Evolutionary conservation across 2,113 vertebrate species (phyloP).

Genomic region (Pygoscelis antarcticus): DNA sequence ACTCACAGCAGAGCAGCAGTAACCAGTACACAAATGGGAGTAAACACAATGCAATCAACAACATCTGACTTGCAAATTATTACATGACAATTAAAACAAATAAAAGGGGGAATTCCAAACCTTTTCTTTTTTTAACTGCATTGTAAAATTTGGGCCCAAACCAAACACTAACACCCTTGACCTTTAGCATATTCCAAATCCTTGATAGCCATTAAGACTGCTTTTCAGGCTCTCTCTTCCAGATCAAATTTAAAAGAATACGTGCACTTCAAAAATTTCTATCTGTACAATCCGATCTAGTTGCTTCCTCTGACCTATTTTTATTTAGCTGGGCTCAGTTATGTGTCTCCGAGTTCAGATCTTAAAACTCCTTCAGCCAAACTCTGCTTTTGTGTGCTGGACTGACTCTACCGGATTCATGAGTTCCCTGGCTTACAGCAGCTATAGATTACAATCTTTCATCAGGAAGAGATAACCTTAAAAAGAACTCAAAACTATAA

Average conservation of each 20-base stretch:
- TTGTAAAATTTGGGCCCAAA: not conserved
- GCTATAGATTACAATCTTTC: not conserved
- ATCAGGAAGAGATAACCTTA: not conserved
- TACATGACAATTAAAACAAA: conserved; percentile 51
- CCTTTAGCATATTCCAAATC: conserved; percentile 18
- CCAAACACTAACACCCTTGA: not conserved
- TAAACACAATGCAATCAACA: conserved; percentile 54
- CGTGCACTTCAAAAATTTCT: not conserved
- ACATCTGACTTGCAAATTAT: conserved; percentile 50
- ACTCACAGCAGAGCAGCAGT: conserved; percentile 50
- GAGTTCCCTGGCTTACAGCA: not conserved
- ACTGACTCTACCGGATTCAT: not conserved
- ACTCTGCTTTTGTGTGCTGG: not conserved
- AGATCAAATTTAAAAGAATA: not conserved
- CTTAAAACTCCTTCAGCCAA: not conserved
- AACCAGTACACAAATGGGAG: conserved; percentile 65
- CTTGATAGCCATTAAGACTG: not conserved
- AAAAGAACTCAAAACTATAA: not conserved
- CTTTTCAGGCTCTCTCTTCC: not conserved
- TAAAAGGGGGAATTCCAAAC: conserved; percentile 41
- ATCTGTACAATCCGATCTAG: not conserved
- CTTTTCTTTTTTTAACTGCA: conserved; percentile 23
- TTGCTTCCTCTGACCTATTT: not conserved
- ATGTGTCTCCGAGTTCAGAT: not conserved
- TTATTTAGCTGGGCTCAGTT: not conserved